A percentile compares a stretch with the other conserved stretches of the same genome.
These are phyloP conservation scores for Serilophus lunatus DNA, from an alignment of 2,113 vertebrate species.

Conservation along the genomic window DNA sequence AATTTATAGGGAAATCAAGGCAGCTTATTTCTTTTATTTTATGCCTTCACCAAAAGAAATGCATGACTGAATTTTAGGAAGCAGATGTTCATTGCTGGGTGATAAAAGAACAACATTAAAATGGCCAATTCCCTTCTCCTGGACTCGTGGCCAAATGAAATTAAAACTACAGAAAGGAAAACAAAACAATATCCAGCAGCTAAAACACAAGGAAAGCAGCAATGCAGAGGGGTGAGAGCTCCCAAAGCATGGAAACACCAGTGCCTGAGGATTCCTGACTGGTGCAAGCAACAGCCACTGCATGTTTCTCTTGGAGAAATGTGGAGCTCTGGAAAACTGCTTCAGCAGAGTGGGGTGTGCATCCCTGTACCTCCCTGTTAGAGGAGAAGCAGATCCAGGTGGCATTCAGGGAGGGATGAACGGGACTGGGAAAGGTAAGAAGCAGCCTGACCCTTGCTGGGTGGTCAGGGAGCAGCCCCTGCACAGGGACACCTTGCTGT, in stretches of 20 bases:
- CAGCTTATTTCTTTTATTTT: not conserved
- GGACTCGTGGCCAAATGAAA: not conserved
- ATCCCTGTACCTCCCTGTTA: not conserved
- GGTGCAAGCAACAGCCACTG: not conserved
- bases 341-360: not conserved
- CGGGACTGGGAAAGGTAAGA: not conserved
- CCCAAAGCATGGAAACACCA: not conserved
- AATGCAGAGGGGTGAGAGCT: not conserved
- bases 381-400: not conserved
- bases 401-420: not conserved
- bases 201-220: not conserved
- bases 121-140: not conserved
- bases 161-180: not conserved
- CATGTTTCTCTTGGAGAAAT: not conserved
- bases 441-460: not conserved
- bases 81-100: conserved; percentile 12
- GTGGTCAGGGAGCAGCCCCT: not conserved
- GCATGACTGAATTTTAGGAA: not conserved
- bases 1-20: not conserved
- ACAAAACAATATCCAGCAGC: not conserved
- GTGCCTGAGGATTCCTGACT: not conserved
- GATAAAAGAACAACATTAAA: not conserved
- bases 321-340: not conserved
- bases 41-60: not conserved
- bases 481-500: not conserved